phyloP scores from a whole-genome alignment of 2,797 vertebrate species.

The Atherinosoma microstoma region DNA sequence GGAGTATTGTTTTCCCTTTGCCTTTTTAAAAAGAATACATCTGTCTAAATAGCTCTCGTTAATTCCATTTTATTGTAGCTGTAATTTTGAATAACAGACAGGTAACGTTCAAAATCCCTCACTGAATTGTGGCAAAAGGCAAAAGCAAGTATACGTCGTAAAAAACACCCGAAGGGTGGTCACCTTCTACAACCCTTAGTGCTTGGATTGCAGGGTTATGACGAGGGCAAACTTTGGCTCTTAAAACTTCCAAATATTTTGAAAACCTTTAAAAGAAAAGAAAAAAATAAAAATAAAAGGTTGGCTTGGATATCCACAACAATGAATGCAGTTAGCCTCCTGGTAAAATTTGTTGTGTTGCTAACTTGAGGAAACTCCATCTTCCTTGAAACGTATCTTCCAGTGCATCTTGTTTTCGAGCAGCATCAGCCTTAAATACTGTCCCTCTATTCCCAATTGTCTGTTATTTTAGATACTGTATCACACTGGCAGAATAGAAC shows the following conservation, averaged over 20 bases:
- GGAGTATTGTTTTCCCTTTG: neutral
- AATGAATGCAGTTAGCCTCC: neutral
- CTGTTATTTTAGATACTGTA: neutral
- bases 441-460: neutral
- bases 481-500: neutral
- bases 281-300: no score
- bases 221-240: neutral
- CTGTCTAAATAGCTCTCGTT: neutral
- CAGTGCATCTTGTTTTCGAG: neutral
- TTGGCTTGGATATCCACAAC: neutral
- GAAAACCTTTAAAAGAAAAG: no score
- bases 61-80: neutral
- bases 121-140: neutral
- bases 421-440: no score
- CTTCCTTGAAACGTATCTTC: neutral
- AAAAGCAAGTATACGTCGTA: neutral
- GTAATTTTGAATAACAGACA: neutral
- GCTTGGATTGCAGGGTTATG: no score
- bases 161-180: neutral
- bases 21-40: neutral
- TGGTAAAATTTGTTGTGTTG: neutral
- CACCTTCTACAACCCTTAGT: neutral
- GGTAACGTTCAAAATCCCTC: neutral
- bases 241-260: no score
- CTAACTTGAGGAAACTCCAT: neutral